Conservation (phyloP, 1,140 invertebrate genomes). For the Nephotettix cincticeps region DNA sequence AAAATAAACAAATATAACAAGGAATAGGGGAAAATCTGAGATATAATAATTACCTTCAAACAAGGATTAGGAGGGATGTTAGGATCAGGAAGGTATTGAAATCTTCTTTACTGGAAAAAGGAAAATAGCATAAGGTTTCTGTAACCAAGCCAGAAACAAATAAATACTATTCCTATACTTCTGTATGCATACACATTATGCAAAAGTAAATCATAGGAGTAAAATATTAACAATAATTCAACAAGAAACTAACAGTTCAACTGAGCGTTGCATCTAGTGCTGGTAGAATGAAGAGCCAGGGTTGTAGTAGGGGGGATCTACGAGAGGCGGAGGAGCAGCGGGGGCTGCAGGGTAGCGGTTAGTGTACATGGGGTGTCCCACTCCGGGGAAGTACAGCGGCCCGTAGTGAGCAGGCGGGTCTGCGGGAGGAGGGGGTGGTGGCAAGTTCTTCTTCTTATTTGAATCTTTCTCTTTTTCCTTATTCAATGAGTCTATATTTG, state of each 20-base stretch:
- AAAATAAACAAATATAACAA: no score
- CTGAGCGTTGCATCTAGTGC: neutral
- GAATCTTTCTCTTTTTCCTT: slow-evolving; percentile 17
- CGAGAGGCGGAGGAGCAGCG: neutral
- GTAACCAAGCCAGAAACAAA: no score
- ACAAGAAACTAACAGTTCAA: neutral
- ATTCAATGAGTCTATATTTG: neutral
- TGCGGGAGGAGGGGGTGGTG: slow-evolving; percentile 1
- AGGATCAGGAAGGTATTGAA: no score
- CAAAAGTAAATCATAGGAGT: neutral
- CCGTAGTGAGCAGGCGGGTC: neutral
- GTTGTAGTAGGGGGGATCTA: neutral
- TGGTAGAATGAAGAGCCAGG: neutral
- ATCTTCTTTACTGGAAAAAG: no score
- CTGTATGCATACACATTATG: neutral
- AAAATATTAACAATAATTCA: slow-evolving; percentile 11
- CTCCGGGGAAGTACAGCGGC: neutral
- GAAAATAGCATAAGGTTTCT: no score
- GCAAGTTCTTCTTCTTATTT: neutral
- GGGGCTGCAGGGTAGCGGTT: slow-evolving; percentile 1
- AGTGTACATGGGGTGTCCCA: neutral
- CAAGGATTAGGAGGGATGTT: no score
- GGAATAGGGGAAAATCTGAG: no score
- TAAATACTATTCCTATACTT: no score
- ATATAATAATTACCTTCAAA: no score